phyloP scores from a whole-genome alignment of 2,113 vertebrate genomes.

The Himantopus leucocephalus region DNA sequence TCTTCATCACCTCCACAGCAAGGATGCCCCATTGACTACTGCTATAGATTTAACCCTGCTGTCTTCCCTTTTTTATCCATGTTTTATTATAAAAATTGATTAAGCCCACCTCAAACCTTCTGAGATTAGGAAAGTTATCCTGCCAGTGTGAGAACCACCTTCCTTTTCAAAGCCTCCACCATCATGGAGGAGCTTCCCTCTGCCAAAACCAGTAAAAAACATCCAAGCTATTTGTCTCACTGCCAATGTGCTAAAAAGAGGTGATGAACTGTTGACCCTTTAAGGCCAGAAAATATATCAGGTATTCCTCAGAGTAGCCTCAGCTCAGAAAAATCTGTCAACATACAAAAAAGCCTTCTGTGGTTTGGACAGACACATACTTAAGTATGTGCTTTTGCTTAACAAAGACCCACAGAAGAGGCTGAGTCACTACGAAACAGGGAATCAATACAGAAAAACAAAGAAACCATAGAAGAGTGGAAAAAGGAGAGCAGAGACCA shows the following conservation, averaged over 20 bases:
- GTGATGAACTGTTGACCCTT: background rate
- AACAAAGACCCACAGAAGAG: background rate
- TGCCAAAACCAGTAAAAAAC: background rate
- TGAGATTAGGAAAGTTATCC: background rate
- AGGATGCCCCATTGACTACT: background rate
- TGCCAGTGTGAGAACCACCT: background rate
- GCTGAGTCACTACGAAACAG: background rate
- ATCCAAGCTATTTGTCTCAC: background rate
- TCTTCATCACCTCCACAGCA: background rate
- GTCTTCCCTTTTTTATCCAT: background rate
- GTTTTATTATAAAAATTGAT: background rate
- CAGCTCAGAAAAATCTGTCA: background rate
- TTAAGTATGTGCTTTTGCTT: background rate
- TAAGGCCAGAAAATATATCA: background rate
- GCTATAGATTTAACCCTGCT: background rate
- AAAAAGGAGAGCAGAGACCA: background rate
- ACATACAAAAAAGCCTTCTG: background rate
- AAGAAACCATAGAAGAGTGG: background rate
- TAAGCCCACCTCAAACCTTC: background rate
- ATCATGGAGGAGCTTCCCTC: background rate
- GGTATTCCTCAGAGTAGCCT: background rate
- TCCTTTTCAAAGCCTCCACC: background rate
- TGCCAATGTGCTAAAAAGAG: background rate
- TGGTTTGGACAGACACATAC: background rate
- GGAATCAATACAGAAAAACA: background rate